phyloP scores from a whole-genome alignment of 2,888 invertebrate genomes.

The Pyrrhosoma nymphula region DNA sequence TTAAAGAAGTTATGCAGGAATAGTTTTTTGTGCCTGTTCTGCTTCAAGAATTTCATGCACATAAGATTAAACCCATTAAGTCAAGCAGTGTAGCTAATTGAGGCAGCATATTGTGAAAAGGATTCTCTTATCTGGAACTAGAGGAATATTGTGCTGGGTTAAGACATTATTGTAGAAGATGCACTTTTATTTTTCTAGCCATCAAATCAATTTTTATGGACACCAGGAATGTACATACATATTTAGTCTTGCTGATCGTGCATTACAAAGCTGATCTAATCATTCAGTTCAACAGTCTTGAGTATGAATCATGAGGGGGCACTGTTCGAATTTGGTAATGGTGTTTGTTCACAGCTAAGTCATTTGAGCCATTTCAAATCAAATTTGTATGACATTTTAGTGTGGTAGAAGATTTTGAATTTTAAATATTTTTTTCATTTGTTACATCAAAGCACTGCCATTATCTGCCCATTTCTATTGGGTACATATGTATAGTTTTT shows the following conservation, averaged over 20 bases:
- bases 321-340: neutral
- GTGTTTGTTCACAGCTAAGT: neutral
- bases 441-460: constrained; percentile 59
- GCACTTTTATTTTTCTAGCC: neutral
- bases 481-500: constrained; percentile 31
- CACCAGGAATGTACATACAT: neutral
- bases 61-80: neutral
- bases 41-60: no score
- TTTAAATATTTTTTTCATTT: neutral
- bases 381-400: neutral
- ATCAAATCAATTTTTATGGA: neutral
- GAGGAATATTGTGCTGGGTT: neutral
- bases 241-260: neutral
- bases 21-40: no score
- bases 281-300: neutral
- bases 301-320: neutral
- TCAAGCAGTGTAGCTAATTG: neutral
- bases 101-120: neutral
- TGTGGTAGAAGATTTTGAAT: neutral
- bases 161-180: neutral
- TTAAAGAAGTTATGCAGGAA: no score
- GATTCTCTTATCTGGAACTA: neutral
- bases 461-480: neutral
- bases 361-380: neutral
- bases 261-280: neutral